Evolutionary conservation across 2,113 vertebrate species (phyloP), one percentile per base, ranked within the genome.

Genomic region (Brachyhypopomus occidentalis): DNA sequence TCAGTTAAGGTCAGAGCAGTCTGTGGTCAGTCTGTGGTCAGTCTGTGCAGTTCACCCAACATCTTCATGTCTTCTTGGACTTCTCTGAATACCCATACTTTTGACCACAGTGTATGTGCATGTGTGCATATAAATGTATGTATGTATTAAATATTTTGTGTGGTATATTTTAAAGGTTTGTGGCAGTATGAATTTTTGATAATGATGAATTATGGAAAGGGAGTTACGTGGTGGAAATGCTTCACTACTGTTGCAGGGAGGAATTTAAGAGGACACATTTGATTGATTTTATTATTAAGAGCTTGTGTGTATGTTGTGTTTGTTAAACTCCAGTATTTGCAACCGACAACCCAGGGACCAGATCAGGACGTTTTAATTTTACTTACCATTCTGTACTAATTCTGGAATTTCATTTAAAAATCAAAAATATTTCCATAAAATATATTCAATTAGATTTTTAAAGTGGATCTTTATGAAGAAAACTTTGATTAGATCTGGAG

Each of bases 121-220:
- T 52, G 45, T 14, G 12, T 52, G 45, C 12, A 84, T 23, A 83
- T 88, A 89, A 23, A 83, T 81, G 63, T 63, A 79, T 86, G 88
- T 91, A 81, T 79, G 86, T 87, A 89, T 84, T 85, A 80, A 82
- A 89, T 89, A 87, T 90, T 30, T 55, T 90, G 88, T 88, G 87
- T 88, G 86, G 80, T 85, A 85, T 92, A 89, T 89, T 90, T 91
- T 64, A 80, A 77, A 77, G 27, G 78, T 80, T 89, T 92, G 87
- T 90, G 89, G 90, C 90, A 88, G 87, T 89, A 85, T 86, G 85
- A 83, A 75, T 86, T 84, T 88, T 84, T 83, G 80, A 89, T 83
- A 77, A 88, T 60, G 86, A 84, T 63, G 56, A 76, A 84, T 74
- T 79, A 76, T 5, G 78, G 38, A 71, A 75, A 74, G 85, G 73